A percentile compares a stretch with the other conserved stretches of the same genome.
phyloP scores from a whole-genome alignment of 1,140 invertebrate species.

The Phortica variegata region DNA sequence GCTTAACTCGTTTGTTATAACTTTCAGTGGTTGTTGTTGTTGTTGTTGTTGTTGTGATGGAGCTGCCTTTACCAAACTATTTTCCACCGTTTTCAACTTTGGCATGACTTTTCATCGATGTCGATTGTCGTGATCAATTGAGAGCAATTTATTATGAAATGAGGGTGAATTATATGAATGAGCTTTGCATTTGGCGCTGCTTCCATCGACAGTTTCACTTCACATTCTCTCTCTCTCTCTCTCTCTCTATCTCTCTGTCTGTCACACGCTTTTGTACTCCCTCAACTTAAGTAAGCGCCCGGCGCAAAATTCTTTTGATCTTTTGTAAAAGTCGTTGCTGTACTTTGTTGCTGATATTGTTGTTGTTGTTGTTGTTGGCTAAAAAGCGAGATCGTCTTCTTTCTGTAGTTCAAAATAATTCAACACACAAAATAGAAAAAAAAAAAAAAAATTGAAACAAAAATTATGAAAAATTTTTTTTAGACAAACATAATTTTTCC shows the following conservation, averaged over 20 bases:
- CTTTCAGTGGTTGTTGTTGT: too few species aligned
- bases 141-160: conserved; percentile 59
- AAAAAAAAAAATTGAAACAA: conserved; percentile 7
- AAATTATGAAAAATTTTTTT: conserved; percentile 45
- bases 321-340: conserved; percentile 7
- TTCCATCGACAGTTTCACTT: neutral
- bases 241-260: conserved; percentile 8
- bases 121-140: conserved; percentile 58
- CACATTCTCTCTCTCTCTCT: neutral
- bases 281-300: conserved; percentile 32
- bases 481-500: conserved; percentile 21
- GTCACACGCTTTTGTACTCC: conserved; percentile 11
- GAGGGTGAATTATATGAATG: conserved; percentile 58
- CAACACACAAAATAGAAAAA: too few species aligned
- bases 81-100: conserved; percentile 35
- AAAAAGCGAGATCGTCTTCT: conserved; percentile 16
- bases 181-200: conserved; percentile 26
- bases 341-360: too few species aligned
- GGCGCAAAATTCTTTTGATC: conserved; percentile 52
- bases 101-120: conserved; percentile 56
- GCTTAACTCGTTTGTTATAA: too few species aligned
- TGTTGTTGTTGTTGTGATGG: too few species aligned
- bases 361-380: neutral
- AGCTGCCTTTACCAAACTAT: too few species aligned
- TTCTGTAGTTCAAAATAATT: too few species aligned